Base-by-base conservation (phyloP, 2,797 vertebrate species). In the Pseudomugil tenellus region DNA sequence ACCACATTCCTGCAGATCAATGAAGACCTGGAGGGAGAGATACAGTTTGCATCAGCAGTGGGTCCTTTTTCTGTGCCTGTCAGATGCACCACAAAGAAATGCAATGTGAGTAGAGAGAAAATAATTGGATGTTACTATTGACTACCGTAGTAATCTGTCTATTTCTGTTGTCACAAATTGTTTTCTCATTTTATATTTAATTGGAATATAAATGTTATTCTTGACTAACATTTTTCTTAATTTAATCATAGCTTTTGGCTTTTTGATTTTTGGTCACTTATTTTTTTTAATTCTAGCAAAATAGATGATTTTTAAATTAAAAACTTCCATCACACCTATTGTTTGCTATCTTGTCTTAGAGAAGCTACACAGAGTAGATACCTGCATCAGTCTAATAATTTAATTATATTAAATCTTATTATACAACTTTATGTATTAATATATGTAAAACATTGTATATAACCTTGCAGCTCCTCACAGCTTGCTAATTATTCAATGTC, bases 71-170 rank as follows among this genome's bases (percentile, higher is more conserved):
- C 93, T 34, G 88, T 98, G 31, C 94, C 94, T 0, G 32, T 99
- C 76, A 95, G 90, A 77, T 98, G 97, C 60, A 93, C 92, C 64
- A 92, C 82, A 19, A 99, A 97, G 92, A 96, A 93, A 70, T 97
- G 96, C 81, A 81, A 91, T 4, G 97, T 99, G 77, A 92, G 92
- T 85, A 10, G 37, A 39, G 2, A 52, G 29, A 32, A 28, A 29
- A 16, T 6, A 26, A 26, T 17, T 29, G 6, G 25, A 19, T 41
- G 41, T 41, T 58, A 25, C n/a, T 70, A 48, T 53, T 62, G 9
- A 53, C 32, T 39, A 3, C 2, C 19, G 31, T 4, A 43, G 8
- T 49, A 2, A 37, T 46, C 59, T 28, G 48, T 4, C 43, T 74
- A 10, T n/a, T 58, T 43, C 1, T 3, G 1, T 48, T 59, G 64